Evolutionary conservation across 2,888 invertebrate genomes (phyloP), one percentile per base, ranked within the genome.

Genomic region (Drosophila maculinotata): DNA sequence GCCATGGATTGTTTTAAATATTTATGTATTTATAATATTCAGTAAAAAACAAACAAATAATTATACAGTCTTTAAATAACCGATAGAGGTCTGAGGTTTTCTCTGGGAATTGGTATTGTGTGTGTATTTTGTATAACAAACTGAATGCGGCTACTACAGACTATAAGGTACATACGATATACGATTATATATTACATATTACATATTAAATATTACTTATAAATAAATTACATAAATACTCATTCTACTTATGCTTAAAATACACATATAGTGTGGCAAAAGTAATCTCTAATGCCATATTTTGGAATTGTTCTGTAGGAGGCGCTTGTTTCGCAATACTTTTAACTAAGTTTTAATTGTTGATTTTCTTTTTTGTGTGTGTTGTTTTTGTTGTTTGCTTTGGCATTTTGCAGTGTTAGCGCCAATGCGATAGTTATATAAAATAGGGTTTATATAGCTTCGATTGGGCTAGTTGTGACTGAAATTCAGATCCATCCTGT

Each of bases 91-190:
- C 63, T 79, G 79, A 79, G 79, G 79, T 79, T 76, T 67, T 78
- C 42, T 57, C 57, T 65, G 76, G 76, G 76, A 69, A 62, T 62
- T 63, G 69, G 69, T 73, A 62, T 78, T 65, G 54, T 20, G n/a
- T n/a, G n/a, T n/a, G 10, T 44, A 48, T 35, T 45, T 14, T 67
- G 26, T 17, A 53, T 36, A 53, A 58, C 52, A 56, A 76, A 69
- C 51, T 65, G 54, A 78, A 76, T 70, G 65, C 65, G 60, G 58
- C 78, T 74, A 62, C 72, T 79, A 84, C 47, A 71, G 63, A 65
- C 86, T 87, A 87, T 87, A 81, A 87, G 87, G 87, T 87, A 87
- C 87, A 71, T 63, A 81, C 36, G 67, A 79, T 63, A n/a, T n/a
- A n/a, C 20, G 20, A 3, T 3, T 20, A 45, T 23, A 57, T 42